Conservation (phyloP, 2,797 vertebrate genomes). For the Varecia variegata region DNA sequence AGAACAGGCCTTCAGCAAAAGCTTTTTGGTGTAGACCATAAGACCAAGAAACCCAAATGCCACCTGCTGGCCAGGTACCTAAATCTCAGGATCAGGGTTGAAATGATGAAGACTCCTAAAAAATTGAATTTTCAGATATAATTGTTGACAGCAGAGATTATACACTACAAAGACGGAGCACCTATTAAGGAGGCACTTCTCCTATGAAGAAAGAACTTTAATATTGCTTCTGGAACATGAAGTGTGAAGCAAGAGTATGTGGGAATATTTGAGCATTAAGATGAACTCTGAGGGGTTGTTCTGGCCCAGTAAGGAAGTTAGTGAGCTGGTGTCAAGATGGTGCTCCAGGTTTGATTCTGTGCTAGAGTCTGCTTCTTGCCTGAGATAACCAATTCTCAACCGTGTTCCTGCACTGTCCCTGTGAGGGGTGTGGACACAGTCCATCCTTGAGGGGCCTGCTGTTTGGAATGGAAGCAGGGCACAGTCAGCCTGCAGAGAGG, state of each 20-base stretch:
- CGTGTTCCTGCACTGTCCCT: neutral
- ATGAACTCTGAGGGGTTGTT: neutral
- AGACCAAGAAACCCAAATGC: neutral
- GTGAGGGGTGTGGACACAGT: neutral
- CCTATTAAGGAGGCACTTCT: neutral
- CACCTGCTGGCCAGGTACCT: constrained; percentile 9
- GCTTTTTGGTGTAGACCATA: neutral
- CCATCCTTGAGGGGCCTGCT: neutral
- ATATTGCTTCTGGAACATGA: neutral
- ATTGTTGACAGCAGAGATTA: neutral
- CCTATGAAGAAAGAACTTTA: neutral
- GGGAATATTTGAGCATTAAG: neutral
- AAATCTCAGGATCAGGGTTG: neutral
- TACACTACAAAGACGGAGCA: neutral
- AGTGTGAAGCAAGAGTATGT: neutral
- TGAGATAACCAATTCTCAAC: neutral
- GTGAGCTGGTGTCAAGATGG: neutral
- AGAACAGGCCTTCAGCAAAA: neutral
- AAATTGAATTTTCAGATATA: neutral
- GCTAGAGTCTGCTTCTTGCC: neutral
- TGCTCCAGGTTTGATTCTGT: neutral
- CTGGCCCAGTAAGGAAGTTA: neutral
- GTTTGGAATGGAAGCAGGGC: neutral
- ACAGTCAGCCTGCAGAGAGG: neutral
- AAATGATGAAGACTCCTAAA: neutral